These are phyloP conservation scores for Hemibagrus wyckioides DNA, from an alignment of 2,113 vertebrate genomes.

Conservation along the genomic window DNA sequence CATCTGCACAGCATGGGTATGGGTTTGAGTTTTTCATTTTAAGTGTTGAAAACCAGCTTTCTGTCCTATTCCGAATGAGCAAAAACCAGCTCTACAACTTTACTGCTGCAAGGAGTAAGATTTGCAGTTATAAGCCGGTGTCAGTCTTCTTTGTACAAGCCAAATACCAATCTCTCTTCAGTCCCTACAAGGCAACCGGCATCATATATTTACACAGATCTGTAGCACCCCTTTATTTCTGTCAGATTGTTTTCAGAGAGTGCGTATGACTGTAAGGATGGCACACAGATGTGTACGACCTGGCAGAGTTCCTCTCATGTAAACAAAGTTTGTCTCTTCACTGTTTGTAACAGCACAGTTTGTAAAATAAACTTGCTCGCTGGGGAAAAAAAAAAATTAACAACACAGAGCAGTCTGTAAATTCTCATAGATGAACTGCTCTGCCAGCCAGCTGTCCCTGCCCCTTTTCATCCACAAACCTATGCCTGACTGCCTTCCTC, in stretches of 20 bases:
- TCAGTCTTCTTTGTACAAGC: constrained; percentile 34
- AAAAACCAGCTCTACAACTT: constrained; percentile 36
- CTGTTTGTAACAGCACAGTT: constrained; percentile 33
- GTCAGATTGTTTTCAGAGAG: constrained; percentile 28
- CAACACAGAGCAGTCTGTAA: constrained; percentile 41
- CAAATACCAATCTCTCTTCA: constrained; percentile 8
- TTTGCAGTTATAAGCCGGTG: constrained; percentile 20
- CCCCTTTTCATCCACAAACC: background rate
- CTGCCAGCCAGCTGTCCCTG: background rate
- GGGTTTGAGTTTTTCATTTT: constrained; percentile 19
- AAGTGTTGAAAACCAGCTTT: constrained; percentile 43
- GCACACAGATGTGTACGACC: constrained; percentile 7
- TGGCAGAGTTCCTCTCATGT: constrained; percentile 4
- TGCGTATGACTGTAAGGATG: constrained; percentile 20
- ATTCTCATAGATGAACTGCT: constrained; percentile 19
- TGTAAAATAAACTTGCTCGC: constrained; percentile 41
- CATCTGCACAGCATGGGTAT: constrained; percentile 21
- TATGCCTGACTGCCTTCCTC: constrained; percentile 59
- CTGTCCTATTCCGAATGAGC: background rate
- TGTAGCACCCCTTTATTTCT: constrained; percentile 11
- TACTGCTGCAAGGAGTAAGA: constrained; percentile 12
- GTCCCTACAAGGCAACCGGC: constrained; percentile 27
- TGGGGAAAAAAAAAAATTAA: background rate
- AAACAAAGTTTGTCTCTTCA: constrained; percentile 28
- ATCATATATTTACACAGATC: constrained; percentile 29